Evolutionary conservation across 2,113 vertebrate genomes (phyloP), one percentile per base, ranked within the genome.

Genomic region (Tricholaema leucomelas): DNA sequence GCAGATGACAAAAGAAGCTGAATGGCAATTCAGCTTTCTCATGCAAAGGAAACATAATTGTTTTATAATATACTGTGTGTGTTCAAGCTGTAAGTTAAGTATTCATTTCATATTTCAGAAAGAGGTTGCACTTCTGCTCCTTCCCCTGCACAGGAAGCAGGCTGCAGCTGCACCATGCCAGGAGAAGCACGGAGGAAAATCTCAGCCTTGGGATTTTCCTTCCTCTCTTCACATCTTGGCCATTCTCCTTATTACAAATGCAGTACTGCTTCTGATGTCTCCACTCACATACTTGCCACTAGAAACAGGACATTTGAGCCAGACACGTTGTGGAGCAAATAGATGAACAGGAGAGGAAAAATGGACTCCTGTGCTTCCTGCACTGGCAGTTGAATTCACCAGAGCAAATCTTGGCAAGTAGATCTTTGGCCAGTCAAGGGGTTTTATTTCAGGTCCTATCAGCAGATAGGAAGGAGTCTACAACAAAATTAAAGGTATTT

Each of bases 21-120:
- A 95, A 92, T 3, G 2, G 67, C n/a, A 92, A 67, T 91, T 89
- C 61, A 77, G 75, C 23, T 88, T 87, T 93, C 71, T 70, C 67
- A 80, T 80, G 54, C 67, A 92, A 85, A 95, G 21, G 60, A 77
- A 89, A 83, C 44, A 31, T 93, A 92, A 91, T 87, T 87, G 85
- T 80, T 94, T 85, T 92, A 64, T 82, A 94, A 93, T 77, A 91
- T 36, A 83, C 35, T 81, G 42, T 70, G 91, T 77, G 23, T 85
- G 96, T 83, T 82, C 82, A 87, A 85, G 69, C 56, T 89, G 33
- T 50, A 85, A 70, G 67, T 94, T 96, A 93, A 92, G 74, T 76
- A 89, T 91, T 89, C 64, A 85, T 92, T 93, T 80, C 80, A 85
- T 87, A 82, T 77, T 82, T 80, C 74, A 87, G 38, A 60, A 58